phyloP scores from a whole-genome alignment of 2,888 invertebrate genomes.

The Eristalis arbustorum region DNA sequence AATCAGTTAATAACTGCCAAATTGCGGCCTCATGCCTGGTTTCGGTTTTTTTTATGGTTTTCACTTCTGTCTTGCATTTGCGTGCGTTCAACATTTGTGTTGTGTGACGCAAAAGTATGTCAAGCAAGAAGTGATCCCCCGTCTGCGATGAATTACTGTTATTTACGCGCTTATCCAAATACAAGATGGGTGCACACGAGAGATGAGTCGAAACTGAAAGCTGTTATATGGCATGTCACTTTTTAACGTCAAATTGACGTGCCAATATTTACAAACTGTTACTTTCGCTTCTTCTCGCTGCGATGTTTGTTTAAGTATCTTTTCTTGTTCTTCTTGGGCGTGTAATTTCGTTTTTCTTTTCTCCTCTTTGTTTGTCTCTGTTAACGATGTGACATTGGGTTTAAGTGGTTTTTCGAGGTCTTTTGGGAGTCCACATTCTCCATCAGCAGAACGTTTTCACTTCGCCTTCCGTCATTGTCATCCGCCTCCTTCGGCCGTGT shows the following conservation, averaged over 20 bases:
- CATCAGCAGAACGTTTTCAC: background rate
- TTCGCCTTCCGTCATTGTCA: background rate
- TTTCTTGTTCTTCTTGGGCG: background rate
- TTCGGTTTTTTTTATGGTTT: constrained; percentile 25
- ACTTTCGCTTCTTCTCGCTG: constrained; percentile 42
- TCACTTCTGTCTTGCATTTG: constrained; percentile 55
- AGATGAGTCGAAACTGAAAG: constrained; percentile 52
- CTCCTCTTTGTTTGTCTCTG: background rate
- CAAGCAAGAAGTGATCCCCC: constrained; percentile 26
- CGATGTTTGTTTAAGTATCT: constrained; percentile 14
- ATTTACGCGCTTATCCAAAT: background rate
- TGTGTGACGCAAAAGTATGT: constrained; percentile 43
- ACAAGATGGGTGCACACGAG: background rate
- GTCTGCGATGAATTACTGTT: background rate
- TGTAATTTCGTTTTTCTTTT: background rate
- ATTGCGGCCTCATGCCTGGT: constrained; percentile 9
- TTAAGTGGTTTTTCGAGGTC: constrained; percentile 10
- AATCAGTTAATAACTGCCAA: constrained; percentile 40
- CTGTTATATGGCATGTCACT: constrained; percentile 44
- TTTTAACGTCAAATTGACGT: constrained; percentile 52
- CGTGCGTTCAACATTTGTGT: constrained; percentile 29
- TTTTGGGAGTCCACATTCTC: constrained; percentile 3
- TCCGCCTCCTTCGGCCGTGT: constrained; percentile 7
- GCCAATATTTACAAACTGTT: constrained; percentile 63
- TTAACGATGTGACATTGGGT: constrained; percentile 11